A percentile compares a stretch with the other conserved stretches of the same genome.
Evolutionary conservation across 1,140 invertebrate genomes (phyloP).

Genomic region (Megalopta genalis): DNA sequence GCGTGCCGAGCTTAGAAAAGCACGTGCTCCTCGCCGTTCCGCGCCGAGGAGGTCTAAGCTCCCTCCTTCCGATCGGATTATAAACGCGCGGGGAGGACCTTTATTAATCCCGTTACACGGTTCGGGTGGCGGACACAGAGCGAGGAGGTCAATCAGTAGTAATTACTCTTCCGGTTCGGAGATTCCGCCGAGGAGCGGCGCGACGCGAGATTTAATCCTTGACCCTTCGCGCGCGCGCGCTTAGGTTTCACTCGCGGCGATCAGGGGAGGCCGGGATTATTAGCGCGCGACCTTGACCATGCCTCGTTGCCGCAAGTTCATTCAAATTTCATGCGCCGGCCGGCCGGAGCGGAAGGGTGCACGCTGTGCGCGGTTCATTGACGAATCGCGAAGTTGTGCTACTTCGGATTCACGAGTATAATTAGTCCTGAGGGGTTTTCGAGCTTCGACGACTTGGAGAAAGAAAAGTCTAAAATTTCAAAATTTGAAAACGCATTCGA

Average conservation of each 20-base stretch:
- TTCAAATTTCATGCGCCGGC: slow-evolving; percentile 13
- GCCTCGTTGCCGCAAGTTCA: background rate
- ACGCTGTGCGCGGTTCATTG: background rate
- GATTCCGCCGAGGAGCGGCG: slow-evolving; percentile 45
- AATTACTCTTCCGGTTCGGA: slow-evolving; percentile 67
- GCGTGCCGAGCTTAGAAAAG: slow-evolving; percentile 28
- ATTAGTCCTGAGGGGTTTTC: too few relatives aligned
- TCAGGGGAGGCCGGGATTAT: slow-evolving; percentile 16
- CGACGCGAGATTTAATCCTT: slow-evolving; percentile 58
- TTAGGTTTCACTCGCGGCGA: slow-evolving; percentile 26
- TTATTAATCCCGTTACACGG: slow-evolving; percentile 73
- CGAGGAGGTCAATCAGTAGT: slow-evolving; percentile 68
- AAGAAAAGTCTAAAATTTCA: too few relatives aligned
- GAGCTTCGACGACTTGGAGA: too few relatives aligned
- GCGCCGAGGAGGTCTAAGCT: background rate
- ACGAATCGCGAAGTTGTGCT: background rate
- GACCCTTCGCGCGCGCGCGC: slow-evolving; percentile 43
- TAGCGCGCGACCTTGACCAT: slow-evolving; percentile 35
- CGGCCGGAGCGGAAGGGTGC: background rate
- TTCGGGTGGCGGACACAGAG: slow-evolving; percentile 46
- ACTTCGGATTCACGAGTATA: background rate
- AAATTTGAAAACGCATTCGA: too few relatives aligned
- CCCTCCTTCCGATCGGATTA: slow-evolving; percentile 27
- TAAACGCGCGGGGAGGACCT: slow-evolving; percentile 58
- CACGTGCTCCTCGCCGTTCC: slow-evolving; percentile 15